phyloP scores from a whole-genome alignment of 2,888 invertebrate species.

The Trisateles emortualis region DNA sequence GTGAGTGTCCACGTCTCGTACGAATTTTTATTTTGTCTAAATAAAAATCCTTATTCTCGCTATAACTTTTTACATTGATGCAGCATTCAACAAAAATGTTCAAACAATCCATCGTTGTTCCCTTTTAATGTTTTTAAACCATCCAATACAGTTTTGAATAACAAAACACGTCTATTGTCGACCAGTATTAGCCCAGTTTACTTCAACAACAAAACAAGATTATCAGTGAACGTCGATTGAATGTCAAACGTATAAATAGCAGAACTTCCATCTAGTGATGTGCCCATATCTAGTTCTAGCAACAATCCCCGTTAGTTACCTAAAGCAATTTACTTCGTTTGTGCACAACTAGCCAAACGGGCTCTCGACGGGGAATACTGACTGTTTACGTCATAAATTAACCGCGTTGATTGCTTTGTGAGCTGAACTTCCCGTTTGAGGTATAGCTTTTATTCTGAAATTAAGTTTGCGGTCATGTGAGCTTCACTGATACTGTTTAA shows the following conservation, averaged over 20 bases:
- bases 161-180: background rate
- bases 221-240: constrained; percentile 34
- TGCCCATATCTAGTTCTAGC: constrained; percentile 19
- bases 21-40: no score
- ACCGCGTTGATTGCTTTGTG: constrained; percentile 54
- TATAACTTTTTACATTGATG: no score
- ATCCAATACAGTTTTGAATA: background rate
- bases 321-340: constrained; percentile 56
- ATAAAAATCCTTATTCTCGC: no score
- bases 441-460: constrained; percentile 32
- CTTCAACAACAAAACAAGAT: constrained; percentile 33
- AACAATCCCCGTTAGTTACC: constrained; percentile 33
- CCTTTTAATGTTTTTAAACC: background rate
- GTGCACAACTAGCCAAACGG: constrained; percentile 48
- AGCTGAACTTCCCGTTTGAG: constrained; percentile 45
- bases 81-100: background rate
- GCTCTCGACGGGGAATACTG: constrained; percentile 43
- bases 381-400: constrained; percentile 62
- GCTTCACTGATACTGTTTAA: background rate
- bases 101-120: background rate
- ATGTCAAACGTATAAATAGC: constrained; percentile 29
- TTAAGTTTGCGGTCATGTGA: background rate
- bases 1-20: no score
- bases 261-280: constrained; percentile 22
- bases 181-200: background rate